These are phyloP conservation scores for Malacoctenus gilli DNA, from an alignment of 2,797 vertebrate genomes.

Conservation along the genomic window DNA sequence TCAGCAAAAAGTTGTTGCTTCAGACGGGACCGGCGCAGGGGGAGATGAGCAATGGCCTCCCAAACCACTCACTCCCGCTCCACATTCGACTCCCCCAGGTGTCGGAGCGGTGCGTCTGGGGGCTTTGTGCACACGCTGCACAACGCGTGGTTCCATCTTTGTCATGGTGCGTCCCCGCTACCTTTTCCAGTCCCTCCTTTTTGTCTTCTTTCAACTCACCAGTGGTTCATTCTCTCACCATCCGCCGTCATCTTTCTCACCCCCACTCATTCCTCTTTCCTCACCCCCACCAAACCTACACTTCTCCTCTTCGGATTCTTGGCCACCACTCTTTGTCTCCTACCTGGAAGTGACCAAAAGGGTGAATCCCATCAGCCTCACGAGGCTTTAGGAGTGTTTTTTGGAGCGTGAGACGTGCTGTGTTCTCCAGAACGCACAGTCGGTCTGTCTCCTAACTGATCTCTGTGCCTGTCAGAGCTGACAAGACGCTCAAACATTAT, in stretches of 20 bases:
- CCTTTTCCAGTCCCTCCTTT: slow-evolving; percentile 22
- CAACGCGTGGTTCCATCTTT: slow-evolving; percentile 4
- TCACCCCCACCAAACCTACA: background rate
- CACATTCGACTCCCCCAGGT: slow-evolving; percentile 28
- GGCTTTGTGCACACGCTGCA: background rate
- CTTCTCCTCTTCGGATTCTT: slow-evolving; percentile 12
- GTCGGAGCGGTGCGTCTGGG: slow-evolving; percentile 9
- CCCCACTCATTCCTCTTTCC: slow-evolving; percentile 6
- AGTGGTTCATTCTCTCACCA: slow-evolving; percentile 15
- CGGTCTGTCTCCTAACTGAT: slow-evolving; percentile 50
- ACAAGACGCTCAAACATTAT: slow-evolving; percentile 58
- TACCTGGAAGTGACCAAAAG: slow-evolving; percentile 64
- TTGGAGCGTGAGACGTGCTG: too few species aligned
- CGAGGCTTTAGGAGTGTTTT: too few species aligned
- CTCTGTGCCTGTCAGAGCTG: slow-evolving; percentile 54
- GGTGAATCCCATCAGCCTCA: slow-evolving; percentile 43
- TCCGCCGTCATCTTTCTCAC: slow-evolving; percentile 26
- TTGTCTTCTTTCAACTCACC: slow-evolving; percentile 39
- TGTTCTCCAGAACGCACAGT: too few species aligned
- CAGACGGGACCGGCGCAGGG: slow-evolving; percentile 4
- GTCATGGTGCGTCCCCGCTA: slow-evolving; percentile 9
- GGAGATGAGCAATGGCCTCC: slow-evolving; percentile 6
- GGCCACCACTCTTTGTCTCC: slow-evolving; percentile 45
- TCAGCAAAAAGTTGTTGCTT: slow-evolving; percentile 28
- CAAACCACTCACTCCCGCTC: slow-evolving; percentile 5